Evolutionary conservation across 2,797 vertebrate species (phyloP), one percentile per base, ranked within the genome.

Genomic region (Chaetodon trifasciatus): DNA sequence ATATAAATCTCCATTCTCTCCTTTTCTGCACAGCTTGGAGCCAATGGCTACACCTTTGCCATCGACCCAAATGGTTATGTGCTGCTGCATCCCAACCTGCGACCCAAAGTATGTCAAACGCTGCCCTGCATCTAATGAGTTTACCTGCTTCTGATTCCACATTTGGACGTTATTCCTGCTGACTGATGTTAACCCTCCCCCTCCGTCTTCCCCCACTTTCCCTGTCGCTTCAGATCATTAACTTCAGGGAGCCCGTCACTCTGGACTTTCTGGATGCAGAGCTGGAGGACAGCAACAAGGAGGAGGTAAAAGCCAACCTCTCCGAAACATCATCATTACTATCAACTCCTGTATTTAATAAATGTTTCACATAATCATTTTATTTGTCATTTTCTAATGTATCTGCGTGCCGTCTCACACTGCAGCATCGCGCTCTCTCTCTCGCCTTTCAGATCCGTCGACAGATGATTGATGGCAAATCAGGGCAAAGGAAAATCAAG

Each of bases 181-280:
- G 70, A 76, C 79, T 77, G 49, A 68, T 53, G 7, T 35, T 63
- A 37, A 35, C 55, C 35, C 40, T 55, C 42, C 49, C 19, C 32
- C 58, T 69, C 5, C 16, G 6, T 70, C 86, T 81, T 24, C 42
- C 55, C 3, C 69, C 57, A 17, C 40, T 62, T 23, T 67, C 42
- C 63, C 39, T 24, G 61, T 85, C 67, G 79, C 64, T 87, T 65
- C 90, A 99, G 98, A 97, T 97, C 93, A 96, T 97, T 93, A 98
- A 97, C 92, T 99, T 99, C 92, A 96, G 96, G 50, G 98, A 99
- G 87, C 96, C 97, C 0, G 97, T 99, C 87, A 99, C 97, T 0
- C 91, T 99, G 88, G 98, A 99, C 88, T 98, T 99, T 87, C 92
- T 99, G 88, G 98, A 99, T 23, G 98, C 98, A 40, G 98, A 99